Evolutionary conservation across 2,888 invertebrate genomes (phyloP).

Genomic region (Coleophora flavipennella): DNA sequence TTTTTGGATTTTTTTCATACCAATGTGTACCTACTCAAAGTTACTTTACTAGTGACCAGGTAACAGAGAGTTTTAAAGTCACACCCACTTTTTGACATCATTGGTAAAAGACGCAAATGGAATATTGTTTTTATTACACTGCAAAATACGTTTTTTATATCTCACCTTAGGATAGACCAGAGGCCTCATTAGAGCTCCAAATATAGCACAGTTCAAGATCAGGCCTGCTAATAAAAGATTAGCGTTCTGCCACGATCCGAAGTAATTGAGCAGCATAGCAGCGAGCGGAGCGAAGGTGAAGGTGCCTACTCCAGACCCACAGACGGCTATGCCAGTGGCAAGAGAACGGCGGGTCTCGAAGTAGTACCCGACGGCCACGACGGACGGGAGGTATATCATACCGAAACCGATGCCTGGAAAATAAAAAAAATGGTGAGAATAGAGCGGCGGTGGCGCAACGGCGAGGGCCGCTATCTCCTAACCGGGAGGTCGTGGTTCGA

Average conservation of each 20-base stretch:
- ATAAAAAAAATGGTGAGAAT: too few relatives aligned
- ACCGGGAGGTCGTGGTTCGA: too few relatives aligned
- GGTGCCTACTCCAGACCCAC: conserved; percentile 94
- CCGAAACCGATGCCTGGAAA: conserved; percentile 90
- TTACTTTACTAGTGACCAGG: too few relatives aligned
- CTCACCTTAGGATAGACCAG: conserved; percentile 80
- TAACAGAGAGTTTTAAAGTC: too few relatives aligned
- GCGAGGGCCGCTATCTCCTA: too few relatives aligned
- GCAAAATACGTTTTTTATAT: too few relatives aligned
- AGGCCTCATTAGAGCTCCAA: conserved; percentile 88
- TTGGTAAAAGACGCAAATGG: too few relatives aligned
- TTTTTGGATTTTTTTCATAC: too few relatives aligned
- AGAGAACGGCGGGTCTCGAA: conserved; percentile 96
- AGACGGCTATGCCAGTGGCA: conserved; percentile 95
- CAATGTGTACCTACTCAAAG: too few relatives aligned
- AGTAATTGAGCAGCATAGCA: conserved; percentile 81
- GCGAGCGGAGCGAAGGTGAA: conserved; percentile 96
- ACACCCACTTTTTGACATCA: too few relatives aligned
- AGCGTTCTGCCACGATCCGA: conserved; percentile 90
- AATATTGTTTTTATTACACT: too few relatives aligned
- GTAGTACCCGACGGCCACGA: conserved; percentile 97
- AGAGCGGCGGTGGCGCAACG: too few relatives aligned
- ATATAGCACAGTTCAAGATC: conserved; percentile 92
- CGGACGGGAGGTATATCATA: conserved; percentile 95
- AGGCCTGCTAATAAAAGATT: conserved; percentile 93